Conservation (phyloP, 2,797 vertebrate genomes). For the Macropus fuliginosus region DNA sequence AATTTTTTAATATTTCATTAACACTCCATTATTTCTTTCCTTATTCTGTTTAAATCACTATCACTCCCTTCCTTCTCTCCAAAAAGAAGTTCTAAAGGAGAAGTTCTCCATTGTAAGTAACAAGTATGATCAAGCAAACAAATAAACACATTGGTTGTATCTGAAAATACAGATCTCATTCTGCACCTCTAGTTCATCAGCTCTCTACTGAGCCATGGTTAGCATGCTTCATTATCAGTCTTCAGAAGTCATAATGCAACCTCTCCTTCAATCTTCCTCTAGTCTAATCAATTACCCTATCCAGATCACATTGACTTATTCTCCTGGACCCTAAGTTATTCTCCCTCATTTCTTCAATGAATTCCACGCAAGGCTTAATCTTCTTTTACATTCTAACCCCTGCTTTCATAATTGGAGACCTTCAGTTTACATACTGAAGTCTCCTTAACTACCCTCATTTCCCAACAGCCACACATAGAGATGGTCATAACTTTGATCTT, state of each 20-base stretch:
- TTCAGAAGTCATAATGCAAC: background rate
- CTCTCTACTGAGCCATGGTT: background rate
- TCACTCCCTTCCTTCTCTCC: background rate
- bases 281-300: background rate
- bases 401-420: background rate
- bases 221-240: background rate
- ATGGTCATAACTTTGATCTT: background rate
- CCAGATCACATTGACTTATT: background rate
- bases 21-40: background rate
- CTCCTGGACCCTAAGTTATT: background rate
- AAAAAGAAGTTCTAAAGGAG: background rate
- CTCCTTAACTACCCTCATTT: background rate
- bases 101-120: background rate
- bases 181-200: background rate
- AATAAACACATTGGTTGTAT: background rate
- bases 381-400: background rate
- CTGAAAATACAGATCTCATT: background rate
- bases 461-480: background rate
- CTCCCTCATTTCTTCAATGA: background rate
- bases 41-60: background rate
- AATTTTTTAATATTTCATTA: background rate
- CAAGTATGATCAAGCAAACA: background rate
- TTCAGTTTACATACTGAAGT: background rate
- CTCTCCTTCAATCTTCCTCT: background rate
- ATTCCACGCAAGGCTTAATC: background rate